Evolutionary conservation across 2,888 invertebrate genomes (phyloP).

Genomic region (Girardia tigrina): DNA sequence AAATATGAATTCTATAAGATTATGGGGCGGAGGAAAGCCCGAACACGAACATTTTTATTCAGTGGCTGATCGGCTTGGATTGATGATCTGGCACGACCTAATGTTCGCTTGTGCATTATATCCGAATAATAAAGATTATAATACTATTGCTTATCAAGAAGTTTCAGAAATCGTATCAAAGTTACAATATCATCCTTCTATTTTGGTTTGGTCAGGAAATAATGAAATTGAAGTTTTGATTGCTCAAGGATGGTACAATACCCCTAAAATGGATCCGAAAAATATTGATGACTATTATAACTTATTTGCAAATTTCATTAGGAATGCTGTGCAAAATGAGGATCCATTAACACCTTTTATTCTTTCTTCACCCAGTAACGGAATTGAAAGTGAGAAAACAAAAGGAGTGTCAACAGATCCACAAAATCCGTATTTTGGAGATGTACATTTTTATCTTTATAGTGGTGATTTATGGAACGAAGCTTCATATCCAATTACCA

Average conservation of each 20-base stretch:
- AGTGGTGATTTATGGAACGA: conserved; percentile 66
- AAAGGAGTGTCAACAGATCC: conserved; percentile 68
- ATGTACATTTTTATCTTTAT: conserved; percentile 79
- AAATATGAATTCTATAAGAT: background rate
- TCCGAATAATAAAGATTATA: background rate
- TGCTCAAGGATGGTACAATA: conserved; percentile 60
- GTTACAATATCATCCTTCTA: conserved; percentile 70
- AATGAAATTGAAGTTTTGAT: conserved; percentile 89
- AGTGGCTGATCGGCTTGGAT: background rate
- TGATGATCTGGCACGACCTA: background rate
- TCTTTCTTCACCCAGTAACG: conserved; percentile 67
- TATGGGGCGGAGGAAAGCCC: background rate
- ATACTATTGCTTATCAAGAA: background rate
- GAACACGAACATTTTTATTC: background rate
- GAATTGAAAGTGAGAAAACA: conserved; percentile 52
- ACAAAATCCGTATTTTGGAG: conserved; percentile 66
- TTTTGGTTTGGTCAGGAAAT: conserved; percentile 79
- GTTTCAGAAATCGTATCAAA: background rate
- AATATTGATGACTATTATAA: conserved; percentile 66
- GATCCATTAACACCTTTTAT: conserved; percentile 59
- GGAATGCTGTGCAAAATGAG: conserved; percentile 52
- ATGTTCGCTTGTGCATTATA: background rate
- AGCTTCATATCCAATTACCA: conserved; percentile 64
- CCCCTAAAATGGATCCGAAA: conserved; percentile 26
- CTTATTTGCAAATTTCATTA: conserved; percentile 67